Conservation (phyloP, 2,797 vertebrate species). For the Chrosomus eos region DNA sequence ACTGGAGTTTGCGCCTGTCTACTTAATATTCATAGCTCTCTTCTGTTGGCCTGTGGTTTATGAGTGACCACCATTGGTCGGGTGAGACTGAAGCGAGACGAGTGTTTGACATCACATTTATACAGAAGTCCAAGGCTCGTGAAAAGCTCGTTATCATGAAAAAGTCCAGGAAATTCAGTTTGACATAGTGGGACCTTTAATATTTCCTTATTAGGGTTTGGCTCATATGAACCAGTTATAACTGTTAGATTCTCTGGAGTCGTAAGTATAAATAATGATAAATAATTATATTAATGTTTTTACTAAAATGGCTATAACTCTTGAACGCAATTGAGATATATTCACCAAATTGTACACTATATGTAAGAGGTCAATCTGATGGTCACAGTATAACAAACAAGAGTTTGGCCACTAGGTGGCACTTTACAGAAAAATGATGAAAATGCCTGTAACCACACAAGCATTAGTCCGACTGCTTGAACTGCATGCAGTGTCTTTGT, state of each 20-base stretch:
- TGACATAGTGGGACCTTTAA: too few species aligned
- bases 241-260: background rate
- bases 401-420: background rate
- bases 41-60: too few species aligned
- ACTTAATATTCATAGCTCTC: too few species aligned
- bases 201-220: background rate
- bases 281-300: too few species aligned
- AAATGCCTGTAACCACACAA: background rate
- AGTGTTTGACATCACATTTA: too few species aligned
- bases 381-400: background rate
- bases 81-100: too few species aligned
- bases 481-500: background rate
- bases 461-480: background rate
- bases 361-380: background rate
- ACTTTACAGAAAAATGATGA: background rate
- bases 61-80: too few species aligned
- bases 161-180: too few species aligned
- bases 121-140: too few species aligned
- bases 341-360: background rate
- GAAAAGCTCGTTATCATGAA: too few species aligned
- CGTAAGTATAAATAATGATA: background rate
- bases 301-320: background rate
- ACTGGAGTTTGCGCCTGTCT: too few species aligned
- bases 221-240: too few species aligned
- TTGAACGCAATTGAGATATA: background rate